phyloP scores from a whole-genome alignment of 2,797 vertebrate species.

The Cephalopachus bancanus region DNA sequence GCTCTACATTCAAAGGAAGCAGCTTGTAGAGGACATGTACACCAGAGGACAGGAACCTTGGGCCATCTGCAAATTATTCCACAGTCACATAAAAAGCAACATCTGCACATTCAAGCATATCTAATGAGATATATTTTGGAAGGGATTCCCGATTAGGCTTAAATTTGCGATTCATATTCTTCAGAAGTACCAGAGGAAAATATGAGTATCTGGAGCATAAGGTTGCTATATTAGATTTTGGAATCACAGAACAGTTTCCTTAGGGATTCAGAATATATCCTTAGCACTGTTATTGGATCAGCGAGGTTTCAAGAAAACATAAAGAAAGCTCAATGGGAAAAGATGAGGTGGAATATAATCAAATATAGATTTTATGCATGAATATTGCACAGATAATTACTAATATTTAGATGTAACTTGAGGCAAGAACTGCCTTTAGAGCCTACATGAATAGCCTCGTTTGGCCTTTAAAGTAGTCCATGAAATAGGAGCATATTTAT shows the following conservation, averaged over 20 bases:
- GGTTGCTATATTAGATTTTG: constrained; percentile 40
- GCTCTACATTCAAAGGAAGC: background rate
- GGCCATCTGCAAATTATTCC: background rate
- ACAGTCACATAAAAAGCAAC: background rate
- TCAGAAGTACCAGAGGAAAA: background rate
- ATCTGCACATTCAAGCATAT: background rate
- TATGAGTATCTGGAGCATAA: background rate
- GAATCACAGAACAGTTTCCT: background rate
- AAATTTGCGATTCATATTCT: constrained; percentile 4
- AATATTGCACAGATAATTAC: background rate
- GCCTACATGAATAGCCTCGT: background rate
- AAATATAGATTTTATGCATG: background rate
- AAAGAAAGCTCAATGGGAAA: background rate
- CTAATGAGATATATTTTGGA: background rate
- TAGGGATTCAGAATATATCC: background rate
- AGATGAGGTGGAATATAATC: background rate
- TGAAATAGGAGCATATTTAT: background rate
- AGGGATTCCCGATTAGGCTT: background rate
- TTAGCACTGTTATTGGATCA: background rate
- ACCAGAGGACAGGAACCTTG: background rate
- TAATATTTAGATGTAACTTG: background rate
- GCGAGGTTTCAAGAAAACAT: background rate
- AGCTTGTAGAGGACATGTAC: background rate
- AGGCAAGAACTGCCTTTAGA: background rate
- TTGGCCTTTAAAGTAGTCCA: background rate